phyloP scores from a whole-genome alignment of 2,797 vertebrate species.

The Hemibagrus guttatus region DNA sequence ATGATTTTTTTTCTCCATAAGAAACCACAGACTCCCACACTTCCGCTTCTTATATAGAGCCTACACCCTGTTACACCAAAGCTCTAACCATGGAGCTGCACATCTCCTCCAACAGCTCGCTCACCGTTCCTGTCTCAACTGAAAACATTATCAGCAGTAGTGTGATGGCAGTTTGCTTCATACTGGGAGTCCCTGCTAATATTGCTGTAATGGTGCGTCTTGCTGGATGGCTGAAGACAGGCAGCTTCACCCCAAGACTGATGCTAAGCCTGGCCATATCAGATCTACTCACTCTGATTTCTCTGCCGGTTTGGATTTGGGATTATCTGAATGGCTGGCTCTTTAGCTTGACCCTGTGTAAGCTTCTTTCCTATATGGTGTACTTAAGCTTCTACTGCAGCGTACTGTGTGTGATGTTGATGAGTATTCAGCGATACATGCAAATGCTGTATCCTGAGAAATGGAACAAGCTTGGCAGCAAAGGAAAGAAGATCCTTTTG shows the following conservation, averaged over 20 bases:
- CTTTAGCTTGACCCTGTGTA: slow-evolving; percentile 57
- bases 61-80: too few species aligned
- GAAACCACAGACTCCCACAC: too few species aligned
- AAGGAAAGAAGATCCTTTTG: slow-evolving; percentile 45
- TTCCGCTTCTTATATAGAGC: too few species aligned
- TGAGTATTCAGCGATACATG: slow-evolving; percentile 66
- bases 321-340: slow-evolving; percentile 51
- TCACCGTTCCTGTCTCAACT: neutral
- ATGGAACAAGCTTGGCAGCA: slow-evolving; percentile 43
- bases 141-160: neutral
- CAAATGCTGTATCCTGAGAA: slow-evolving; percentile 55
- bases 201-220: slow-evolving; percentile 56
- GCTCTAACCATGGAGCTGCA: slow-evolving; percentile 12
- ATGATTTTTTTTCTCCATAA: too few species aligned
- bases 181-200: slow-evolving; percentile 67
- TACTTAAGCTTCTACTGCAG: slow-evolving; percentile 60
- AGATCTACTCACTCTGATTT: slow-evolving; percentile 64
- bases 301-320: slow-evolving; percentile 62
- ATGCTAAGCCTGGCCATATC: slow-evolving; percentile 66
- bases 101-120: slow-evolving; percentile 38
- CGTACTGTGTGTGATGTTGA: slow-evolving; percentile 47
- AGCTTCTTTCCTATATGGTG: slow-evolving; percentile 43
- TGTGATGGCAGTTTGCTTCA: slow-evolving; percentile 47
- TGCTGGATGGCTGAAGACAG: slow-evolving; percentile 49
- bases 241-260: slow-evolving; percentile 57